Evolutionary conservation across 2,113 vertebrate genomes (phyloP).

Genomic region (Xenotilapia leptura): DNA sequence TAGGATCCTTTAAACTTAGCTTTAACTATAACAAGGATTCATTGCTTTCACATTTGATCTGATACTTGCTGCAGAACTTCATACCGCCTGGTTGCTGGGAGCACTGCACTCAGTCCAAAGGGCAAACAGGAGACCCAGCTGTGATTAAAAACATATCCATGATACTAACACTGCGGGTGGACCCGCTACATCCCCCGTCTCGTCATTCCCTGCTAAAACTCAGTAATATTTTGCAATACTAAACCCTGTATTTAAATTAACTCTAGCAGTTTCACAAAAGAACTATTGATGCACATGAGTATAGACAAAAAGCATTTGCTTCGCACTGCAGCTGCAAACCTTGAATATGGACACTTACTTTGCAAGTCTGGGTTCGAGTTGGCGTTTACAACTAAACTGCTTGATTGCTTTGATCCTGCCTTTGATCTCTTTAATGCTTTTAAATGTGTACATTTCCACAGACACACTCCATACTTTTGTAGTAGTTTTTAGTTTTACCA

Average conservation of each 20-base stretch:
- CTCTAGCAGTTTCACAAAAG: background rate
- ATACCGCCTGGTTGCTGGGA: background rate
- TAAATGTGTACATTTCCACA: background rate
- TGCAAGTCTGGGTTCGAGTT: background rate
- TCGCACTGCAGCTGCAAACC: background rate
- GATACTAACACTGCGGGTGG: background rate
- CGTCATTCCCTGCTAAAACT: background rate
- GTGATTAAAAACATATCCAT: background rate
- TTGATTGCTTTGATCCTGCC: background rate
- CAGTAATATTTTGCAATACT: background rate
- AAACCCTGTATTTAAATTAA: background rate
- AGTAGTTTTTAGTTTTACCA: background rate
- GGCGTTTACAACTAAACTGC: background rate
- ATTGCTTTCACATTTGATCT: conserved; percentile 2
- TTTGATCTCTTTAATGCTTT: background rate
- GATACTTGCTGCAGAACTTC: background rate
- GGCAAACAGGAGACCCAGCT: background rate
- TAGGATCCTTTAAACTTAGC: background rate
- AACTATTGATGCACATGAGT: background rate
- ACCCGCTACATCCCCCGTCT: background rate
- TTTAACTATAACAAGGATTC: background rate
- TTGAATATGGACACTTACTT: background rate
- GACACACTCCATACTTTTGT: background rate
- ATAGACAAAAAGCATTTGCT: background rate
- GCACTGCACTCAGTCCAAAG: background rate